Conservation (phyloP, 1,140 invertebrate species). For the Pogonognathellus flavescens region DNA sequence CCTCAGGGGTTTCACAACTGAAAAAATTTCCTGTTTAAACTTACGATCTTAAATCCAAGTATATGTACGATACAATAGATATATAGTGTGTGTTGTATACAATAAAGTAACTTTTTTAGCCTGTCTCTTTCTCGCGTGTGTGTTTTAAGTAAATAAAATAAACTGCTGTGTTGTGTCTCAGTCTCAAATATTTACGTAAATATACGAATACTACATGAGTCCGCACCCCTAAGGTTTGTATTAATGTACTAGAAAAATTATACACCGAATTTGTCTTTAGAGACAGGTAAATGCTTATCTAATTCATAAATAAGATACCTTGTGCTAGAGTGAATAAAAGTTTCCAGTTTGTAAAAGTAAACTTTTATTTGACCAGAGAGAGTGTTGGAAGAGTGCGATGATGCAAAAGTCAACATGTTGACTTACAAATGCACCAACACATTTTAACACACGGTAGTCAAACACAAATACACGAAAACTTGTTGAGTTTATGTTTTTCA, state of each 20-base stretch:
- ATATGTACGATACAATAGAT: not conserved
- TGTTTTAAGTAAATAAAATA: slow-evolving; percentile 27
- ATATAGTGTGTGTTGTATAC: not conserved
- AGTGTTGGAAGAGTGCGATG: not conserved
- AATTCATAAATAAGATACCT: slow-evolving; percentile 27
- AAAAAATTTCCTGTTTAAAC: not conserved
- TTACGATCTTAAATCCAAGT: not conserved
- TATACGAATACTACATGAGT: too few relatives aligned
- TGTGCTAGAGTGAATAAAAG: not conserved
- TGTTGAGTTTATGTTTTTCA: not conserved
- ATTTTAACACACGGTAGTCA: slow-evolving; percentile 10
- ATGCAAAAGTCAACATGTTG: slow-evolving; percentile 40
- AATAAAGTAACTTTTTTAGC: not conserved
- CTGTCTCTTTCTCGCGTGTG: not conserved
- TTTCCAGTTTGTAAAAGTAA: not conserved
- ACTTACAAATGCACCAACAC: slow-evolving; percentile 23
- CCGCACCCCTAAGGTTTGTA: too few relatives aligned
- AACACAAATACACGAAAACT: not conserved
- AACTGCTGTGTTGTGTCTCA: not conserved
- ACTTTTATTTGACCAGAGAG: too few relatives aligned
- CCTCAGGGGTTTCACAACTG: not conserved
- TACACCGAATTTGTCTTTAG: too few relatives aligned
- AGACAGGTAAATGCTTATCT: not conserved
- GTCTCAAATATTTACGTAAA: too few relatives aligned
- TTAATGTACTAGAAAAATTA: too few relatives aligned